Percentiles rank a stretch among this genome's conserved stretches.
These are phyloP conservation scores for Porites evermanni DNA, from an alignment of 92 coral and sea anemone genomes.

Conservation along the genomic window DNA sequence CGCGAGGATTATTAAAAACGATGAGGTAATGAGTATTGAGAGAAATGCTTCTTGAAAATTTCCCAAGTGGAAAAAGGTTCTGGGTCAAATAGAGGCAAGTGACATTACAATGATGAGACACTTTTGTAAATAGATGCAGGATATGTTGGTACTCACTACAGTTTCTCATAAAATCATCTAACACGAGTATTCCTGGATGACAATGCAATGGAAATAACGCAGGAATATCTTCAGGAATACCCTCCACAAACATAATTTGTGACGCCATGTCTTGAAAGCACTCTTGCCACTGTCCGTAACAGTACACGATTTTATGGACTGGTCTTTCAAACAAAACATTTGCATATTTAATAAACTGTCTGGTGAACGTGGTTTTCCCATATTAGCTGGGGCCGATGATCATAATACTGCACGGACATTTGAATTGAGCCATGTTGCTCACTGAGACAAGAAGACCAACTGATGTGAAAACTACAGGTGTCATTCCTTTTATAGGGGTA, in stretches of 20 bases:
- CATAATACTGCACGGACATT: conserved; percentile 32
- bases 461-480: neutral
- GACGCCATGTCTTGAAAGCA: neutral
- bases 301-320: conserved; percentile 23
- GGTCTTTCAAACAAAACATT: conserved; percentile 23
- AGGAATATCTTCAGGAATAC: conserved; percentile 33
- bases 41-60: conserved; percentile 9
- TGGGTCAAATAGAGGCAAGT: no score
- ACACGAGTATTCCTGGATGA: no score
- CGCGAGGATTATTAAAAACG: conserved; percentile 33
- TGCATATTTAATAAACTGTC: neutral
- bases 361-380: conserved; percentile 27
- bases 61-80: conserved; percentile 5
- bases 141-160: no score
- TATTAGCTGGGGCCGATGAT: conserved; percentile 22
- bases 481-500: neutral
- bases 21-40: conserved; percentile 37
- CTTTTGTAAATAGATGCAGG: no score
- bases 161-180: no score
- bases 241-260: conserved; percentile 33
- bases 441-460: no score
- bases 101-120: no score
- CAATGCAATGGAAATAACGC: no score
- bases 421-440: neutral
- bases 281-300: conserved; percentile 54